Evolutionary conservation across 2,888 invertebrate genomes (phyloP).

Genomic region (Chrysodeixis includens): DNA sequence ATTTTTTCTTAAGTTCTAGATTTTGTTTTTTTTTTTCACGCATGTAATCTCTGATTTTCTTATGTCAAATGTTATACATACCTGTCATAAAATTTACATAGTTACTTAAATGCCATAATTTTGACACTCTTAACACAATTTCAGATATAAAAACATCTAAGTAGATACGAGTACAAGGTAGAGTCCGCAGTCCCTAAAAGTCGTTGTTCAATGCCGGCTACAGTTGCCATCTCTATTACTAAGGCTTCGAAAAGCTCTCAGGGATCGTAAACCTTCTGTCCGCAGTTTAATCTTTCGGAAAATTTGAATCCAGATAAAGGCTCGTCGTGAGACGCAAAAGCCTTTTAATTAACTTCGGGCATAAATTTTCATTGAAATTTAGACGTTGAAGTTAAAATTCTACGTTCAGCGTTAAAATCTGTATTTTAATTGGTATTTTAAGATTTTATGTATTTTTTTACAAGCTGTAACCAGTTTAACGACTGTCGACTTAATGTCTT

Average conservation of each 20-base stretch:
- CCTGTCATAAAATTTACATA: too few species aligned
- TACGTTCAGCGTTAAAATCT: conserved; percentile 23
- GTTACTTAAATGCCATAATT: too few species aligned
- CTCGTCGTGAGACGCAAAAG: conserved; percentile 60
- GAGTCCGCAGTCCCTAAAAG: conserved; percentile 34
- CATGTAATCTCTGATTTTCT: too few species aligned
- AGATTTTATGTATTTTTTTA: conserved; percentile 11
- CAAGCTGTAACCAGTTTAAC: conserved; percentile 1
- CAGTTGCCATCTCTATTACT: conserved; percentile 49
- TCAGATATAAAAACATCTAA: too few species aligned
- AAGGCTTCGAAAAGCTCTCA: conserved; percentile 69
- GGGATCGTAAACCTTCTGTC: conserved; percentile 74
- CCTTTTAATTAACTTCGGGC: conserved; percentile 69
- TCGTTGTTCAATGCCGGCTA: conserved; percentile 47
- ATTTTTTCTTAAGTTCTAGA: too few species aligned
- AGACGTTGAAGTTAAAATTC: conserved; percentile 39
- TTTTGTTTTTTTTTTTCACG: too few species aligned
- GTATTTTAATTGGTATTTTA: conserved; percentile 23
- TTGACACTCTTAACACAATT: too few species aligned
- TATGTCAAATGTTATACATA: too few species aligned
- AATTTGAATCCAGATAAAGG: conserved; percentile 73
- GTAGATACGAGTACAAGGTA: not conserved
- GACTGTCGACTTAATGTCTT: not conserved
- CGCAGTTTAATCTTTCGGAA: conserved; percentile 77
- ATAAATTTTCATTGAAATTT: conserved; percentile 59